Evolutionary conservation across 2,797 vertebrate genomes (phyloP).

Genomic region (Myiothlypis coronata): DNA sequence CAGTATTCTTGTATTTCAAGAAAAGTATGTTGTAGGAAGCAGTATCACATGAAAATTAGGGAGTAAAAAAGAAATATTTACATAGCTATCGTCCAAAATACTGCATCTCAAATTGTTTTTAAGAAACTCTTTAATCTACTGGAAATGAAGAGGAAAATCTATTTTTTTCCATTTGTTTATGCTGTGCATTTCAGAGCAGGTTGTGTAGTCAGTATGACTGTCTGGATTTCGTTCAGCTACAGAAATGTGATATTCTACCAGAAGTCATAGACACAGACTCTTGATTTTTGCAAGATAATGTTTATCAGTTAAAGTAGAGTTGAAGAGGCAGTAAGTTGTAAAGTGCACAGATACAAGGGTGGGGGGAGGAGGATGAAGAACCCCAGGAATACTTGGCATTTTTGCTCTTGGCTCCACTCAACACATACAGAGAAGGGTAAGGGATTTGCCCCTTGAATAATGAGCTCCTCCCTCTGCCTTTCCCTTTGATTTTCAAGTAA

Average conservation of each 20-base stretch:
- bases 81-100: background rate
- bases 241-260: background rate
- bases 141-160: background rate
- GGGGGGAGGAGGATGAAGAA: background rate
- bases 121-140: background rate
- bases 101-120: background rate
- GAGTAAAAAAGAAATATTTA: background rate
- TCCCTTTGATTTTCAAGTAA: background rate
- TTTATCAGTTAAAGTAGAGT: background rate
- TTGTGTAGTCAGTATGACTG: background rate
- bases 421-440: background rate
- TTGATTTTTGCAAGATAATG: background rate
- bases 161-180: background rate
- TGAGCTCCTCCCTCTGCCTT: background rate
- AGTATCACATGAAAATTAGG: background rate
- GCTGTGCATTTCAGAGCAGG: background rate
- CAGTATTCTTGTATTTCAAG: background rate
- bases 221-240: background rate
- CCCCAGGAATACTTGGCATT: background rate
- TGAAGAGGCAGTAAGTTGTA: background rate
- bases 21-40: background rate
- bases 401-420: background rate
- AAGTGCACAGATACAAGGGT: background rate
- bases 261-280: background rate
- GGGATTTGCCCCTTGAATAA: background rate